These are phyloP conservation scores for Syngnathoides biaculeatus DNA, from an alignment of 2,113 vertebrate species.

Conservation along the genomic window DNA sequence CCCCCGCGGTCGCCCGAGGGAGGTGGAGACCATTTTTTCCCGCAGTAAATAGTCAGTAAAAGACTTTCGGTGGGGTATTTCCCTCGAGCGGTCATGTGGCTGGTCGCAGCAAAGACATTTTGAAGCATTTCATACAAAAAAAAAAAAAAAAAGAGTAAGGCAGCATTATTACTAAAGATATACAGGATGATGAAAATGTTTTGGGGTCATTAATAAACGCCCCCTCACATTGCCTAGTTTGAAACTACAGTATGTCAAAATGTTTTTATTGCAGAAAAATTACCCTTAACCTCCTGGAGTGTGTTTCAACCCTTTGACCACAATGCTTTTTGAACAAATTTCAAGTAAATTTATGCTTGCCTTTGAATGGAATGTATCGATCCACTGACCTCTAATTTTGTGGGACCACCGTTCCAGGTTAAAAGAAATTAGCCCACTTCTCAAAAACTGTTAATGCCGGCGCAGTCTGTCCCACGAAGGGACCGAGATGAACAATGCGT, in stretches of 20 bases:
- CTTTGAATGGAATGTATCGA: background rate
- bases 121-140: background rate
- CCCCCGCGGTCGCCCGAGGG: background rate
- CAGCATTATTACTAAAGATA: background rate
- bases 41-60: conserved; percentile 23
- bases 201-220: background rate
- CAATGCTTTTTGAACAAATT: background rate
- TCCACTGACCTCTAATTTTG: background rate
- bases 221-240: too few relatives aligned
- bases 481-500: conserved; percentile 1
- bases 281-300: background rate
- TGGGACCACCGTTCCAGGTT: background rate
- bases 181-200: background rate
- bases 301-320: background rate
- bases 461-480: background rate
- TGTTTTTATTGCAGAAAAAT: background rate
- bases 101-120: background rate
- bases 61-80: conserved; percentile 5
- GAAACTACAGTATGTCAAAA: background rate
- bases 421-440: background rate
- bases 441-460: background rate
- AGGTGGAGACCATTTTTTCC: conserved; percentile 8
- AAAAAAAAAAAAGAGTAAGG: background rate
- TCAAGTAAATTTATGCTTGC: background rate
- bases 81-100: background rate